Base-by-base conservation (phyloP, 2,113 vertebrate genomes). In the Brachypteracias leptosomus region DNA sequence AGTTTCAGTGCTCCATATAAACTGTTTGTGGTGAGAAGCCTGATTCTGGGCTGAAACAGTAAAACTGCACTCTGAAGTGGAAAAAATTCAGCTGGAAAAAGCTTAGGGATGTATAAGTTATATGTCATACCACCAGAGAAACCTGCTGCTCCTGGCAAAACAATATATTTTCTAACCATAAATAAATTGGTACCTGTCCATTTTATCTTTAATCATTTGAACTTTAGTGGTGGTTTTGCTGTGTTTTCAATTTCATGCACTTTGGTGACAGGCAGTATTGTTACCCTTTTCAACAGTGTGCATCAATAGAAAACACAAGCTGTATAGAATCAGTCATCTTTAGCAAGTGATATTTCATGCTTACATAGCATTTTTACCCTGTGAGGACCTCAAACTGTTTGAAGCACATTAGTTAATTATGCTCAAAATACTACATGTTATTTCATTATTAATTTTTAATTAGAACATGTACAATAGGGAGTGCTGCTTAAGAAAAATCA, bases 381-480 rank as follows among this genome's bases (percentile, higher is more conserved):
- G 22, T 0, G 1, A 95, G 51, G 71, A 71, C 72, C 75, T 93
- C 85, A 24, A 38, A 83, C 63, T 36, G 55, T 85, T 85, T 83
- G 67, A 88, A 85, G 52, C 29, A 16, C 51, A 6, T 90, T 66
- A 61, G 67, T 83, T 89, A 96, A 96, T 95, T 93, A 96, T 90
- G 71, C 68, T 76, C 59, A 74, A 83, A 90, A 67, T 35, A 55
- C 40, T 82, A 46, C 57, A 42, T n/a, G 57, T 57, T 74, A 74
- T 86, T 93, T 84, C 82, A 47, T 57, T 44, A 94, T 96, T 59
- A 93, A 77, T 96, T 93, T 96, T 96, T 96, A 94, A 96, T 95
- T 94, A 93, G 88, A 93, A 84, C 72, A 74, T 21, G 83, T 86
- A 77, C 85, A 72, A 49, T 14, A 36, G 90, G 90, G 95, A 97